A percentile compares a stretch with the other conserved stretches of the same genome.
Evolutionary conservation across 2,888 invertebrate species (phyloP).

Genomic region (Cheilosia grossa): DNA sequence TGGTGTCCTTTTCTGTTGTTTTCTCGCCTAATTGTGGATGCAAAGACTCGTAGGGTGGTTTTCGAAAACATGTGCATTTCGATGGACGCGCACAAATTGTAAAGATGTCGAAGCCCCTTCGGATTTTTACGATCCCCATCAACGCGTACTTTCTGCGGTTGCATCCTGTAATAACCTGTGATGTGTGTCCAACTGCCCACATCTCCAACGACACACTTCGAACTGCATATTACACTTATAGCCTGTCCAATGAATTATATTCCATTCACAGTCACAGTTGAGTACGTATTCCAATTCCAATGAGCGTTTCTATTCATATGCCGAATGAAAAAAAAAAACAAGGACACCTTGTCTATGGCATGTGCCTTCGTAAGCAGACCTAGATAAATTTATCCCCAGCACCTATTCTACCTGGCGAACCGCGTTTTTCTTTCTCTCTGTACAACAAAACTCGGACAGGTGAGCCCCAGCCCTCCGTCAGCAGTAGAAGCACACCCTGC

Average conservation of each 20-base stretch:
- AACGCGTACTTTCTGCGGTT: no score
- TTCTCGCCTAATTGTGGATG: no score
- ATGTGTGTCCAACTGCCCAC: not conserved
- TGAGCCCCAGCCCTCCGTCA: slow-evolving; percentile 30
- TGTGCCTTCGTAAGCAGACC: slow-evolving; percentile 44
- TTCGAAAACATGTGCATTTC: no score
- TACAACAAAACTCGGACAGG: slow-evolving; percentile 65
- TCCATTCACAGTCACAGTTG: slow-evolving; percentile 61
- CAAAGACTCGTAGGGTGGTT: no score
- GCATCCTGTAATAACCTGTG: no score
- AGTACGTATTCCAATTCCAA: slow-evolving; percentile 12
- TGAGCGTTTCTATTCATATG: slow-evolving; percentile 44
- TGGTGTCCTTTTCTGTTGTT: no score
- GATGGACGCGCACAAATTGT: no score
- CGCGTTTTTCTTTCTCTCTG: slow-evolving; percentile 33
- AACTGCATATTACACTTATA: slow-evolving; percentile 19
- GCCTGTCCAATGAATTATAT: slow-evolving; percentile 61
- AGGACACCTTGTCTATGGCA: slow-evolving; percentile 7
- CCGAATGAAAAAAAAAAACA: slow-evolving; percentile 8
- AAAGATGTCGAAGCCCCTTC: no score
- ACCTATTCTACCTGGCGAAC: slow-evolving; percentile 26
- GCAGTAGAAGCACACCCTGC: slow-evolving; percentile 24
- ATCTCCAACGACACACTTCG: not conserved
- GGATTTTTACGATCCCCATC: no score
- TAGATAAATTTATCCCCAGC: slow-evolving; percentile 48